These are phyloP conservation scores for Lasioglossum pauxillum DNA, from an alignment of 2,888 invertebrate species.

Conservation along the genomic window DNA sequence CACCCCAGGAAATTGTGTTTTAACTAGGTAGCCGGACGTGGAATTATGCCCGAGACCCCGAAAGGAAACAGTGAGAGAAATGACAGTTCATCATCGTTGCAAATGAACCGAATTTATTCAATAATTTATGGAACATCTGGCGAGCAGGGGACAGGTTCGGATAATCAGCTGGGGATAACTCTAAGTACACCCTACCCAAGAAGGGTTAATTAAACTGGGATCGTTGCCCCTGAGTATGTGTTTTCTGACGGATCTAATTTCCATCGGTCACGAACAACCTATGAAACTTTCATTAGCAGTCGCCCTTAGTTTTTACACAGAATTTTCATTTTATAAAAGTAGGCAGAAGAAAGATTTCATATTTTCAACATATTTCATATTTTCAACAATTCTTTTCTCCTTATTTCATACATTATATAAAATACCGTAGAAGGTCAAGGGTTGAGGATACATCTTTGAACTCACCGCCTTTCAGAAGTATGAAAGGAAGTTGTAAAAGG, in stretches of 20 bases:
- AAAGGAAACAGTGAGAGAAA: neutral
- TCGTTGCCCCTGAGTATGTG: slow-evolving; percentile 1
- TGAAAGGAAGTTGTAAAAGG: neutral
- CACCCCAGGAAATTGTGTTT: neutral
- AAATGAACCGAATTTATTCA: slow-evolving; percentile 21
- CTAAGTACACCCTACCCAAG: slow-evolving; percentile 14
- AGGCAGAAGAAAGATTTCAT: neutral
- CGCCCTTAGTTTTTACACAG: too few species aligned
- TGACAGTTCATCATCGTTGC: slow-evolving; percentile 16
- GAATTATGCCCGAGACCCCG: neutral
- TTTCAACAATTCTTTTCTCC: neutral
- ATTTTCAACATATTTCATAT: neutral
- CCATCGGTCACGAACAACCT: neutral
- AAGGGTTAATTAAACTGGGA: slow-evolving; percentile 25
- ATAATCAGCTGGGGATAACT: slow-evolving; percentile 7
- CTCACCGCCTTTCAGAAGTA: neutral
- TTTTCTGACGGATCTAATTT: neutral
- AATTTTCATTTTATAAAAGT: neutral
- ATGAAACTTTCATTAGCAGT: slow-evolving; percentile 10
- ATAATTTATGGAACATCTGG: slow-evolving; percentile 18
- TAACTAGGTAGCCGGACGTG: neutral
- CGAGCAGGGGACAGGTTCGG: neutral
- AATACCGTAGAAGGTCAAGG: neutral
- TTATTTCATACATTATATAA: neutral
- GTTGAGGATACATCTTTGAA: too few species aligned